phyloP scores from a whole-genome alignment of 1,140 invertebrate species.

The Parasteatoda tepidariorum region DNA sequence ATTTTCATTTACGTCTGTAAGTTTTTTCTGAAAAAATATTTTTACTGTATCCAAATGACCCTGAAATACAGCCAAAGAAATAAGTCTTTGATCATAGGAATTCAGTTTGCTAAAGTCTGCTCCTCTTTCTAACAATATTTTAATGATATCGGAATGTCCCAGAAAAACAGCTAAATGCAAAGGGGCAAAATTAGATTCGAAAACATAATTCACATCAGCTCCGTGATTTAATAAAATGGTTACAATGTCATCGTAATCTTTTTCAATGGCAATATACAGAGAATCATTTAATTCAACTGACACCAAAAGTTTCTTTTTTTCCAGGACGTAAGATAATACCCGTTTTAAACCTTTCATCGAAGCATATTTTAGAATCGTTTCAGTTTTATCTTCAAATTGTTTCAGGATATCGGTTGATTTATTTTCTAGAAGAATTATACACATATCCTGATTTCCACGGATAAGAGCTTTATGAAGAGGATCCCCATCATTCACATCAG shows the following conservation, averaged over 20 bases:
- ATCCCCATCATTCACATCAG: too few relatives aligned
- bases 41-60: slow-evolving; percentile 64
- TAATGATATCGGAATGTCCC: slow-evolving; percentile 66
- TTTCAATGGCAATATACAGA: background rate
- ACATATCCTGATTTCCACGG: too few relatives aligned
- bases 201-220: background rate
- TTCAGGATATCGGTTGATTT: background rate
- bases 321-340: background rate
- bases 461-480: too few relatives aligned
- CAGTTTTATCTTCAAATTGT: background rate
- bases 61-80: slow-evolving; percentile 59
- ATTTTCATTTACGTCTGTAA: background rate
- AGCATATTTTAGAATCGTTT: background rate
- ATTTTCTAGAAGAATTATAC: background rate
- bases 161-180: slow-evolving; percentile 66
- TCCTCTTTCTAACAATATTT: too few relatives aligned
- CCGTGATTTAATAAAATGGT: too few relatives aligned
- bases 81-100: background rate
- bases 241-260: too few relatives aligned
- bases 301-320: background rate
- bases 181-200: slow-evolving; percentile 64
- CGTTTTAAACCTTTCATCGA: background rate
- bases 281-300: too few relatives aligned
- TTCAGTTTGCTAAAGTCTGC: background rate
- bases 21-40: background rate